Base-by-base conservation (phyloP, 2,797 vertebrate genomes). In the Gambelia wislizenii region DNA sequence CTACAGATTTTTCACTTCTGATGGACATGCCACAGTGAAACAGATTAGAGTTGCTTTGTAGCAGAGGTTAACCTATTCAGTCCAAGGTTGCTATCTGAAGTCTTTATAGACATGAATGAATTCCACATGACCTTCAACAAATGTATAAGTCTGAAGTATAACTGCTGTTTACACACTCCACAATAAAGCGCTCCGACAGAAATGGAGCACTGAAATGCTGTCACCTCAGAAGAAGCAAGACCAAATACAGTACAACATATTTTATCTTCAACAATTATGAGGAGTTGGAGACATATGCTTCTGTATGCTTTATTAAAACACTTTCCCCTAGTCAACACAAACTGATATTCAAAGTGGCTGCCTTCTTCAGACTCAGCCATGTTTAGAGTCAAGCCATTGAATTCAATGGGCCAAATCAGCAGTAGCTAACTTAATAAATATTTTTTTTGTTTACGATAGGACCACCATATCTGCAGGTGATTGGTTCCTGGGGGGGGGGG, bases 211-310 rank as follows among this genome's bases (percentile, higher is more conserved):
- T 89, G 39, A 87, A 94, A 89, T 1, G 0, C 79, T 76, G 84
- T 22, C 76, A 39, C 69, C 93, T 91, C 76, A 91, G 91, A 90
- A 93, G 91, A 47, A 94, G 91, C 87, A 93, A 75, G 90, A 88
- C 91, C 91, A 91, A 95, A 93, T 72, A 92, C 47, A 10, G 69
- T 92, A n/a, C 91, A 91, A 0, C 4, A 0, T 69, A 87, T 78
- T 72, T 54, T 76, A 59, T 42, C 91, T 83, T 84, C 1, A 20
- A 88, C 56, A 49, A 82, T 89, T 87, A 90, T n/a, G 4, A 70
- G 81, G 22, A 27, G 6, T 16, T 89, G 69, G 80, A 89, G 91
- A 85, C 56, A 12, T 88, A 2, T 84, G 61, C 3, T 1, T 69
- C 85, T 88, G 91, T 72, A 83, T 89, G 82, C 14, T 1, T 13